Base-by-base conservation (phyloP, 2,113 vertebrate species). In the Pholis gunnellus region DNA sequence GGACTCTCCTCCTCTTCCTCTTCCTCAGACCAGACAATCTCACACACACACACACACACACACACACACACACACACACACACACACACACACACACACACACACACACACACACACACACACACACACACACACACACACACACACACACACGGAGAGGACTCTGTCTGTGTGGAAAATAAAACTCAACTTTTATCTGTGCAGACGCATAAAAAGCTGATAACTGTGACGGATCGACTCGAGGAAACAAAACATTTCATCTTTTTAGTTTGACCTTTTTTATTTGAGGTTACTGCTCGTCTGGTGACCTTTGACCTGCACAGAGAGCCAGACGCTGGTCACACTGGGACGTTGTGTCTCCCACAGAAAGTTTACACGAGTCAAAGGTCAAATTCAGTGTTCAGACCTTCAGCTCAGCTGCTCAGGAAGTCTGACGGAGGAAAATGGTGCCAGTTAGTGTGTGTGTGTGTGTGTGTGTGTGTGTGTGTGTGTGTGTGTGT, bases 121-220 rank as follows among this genome's bases (percentile, higher is more conserved):
- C 22, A 25, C 54, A 20, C 50, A 50, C 65, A 56, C 3, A 20
- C 11, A 4, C 22, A 56, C 50, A 52, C 20, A 54, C 22, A 25
- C 22, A 25, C 54, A 20, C 50, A 50, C 65, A 56, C 3, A 20
- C 11, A 4, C 22, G 27, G 34, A 46, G 9, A 78, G 17, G 25
- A 56, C 2, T 0, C 22, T 0, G 11, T 54, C 34, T 70, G 78
- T 44, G 75, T 29, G 74, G 14, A 68, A 29, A 70, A 20, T 17
- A 0, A 20, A 64, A 75, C 89, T 90, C 29, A 65, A 83, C 65
- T 31, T 83, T 77, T 13, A 50, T 46, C 2, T 29, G 52, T 72
- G 76, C 69, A 78, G 65, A 71, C 7, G 1, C 9, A 52, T 27
- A 75, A 34, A 15, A 50, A 48, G 18, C 6, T 11, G 69, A 65